phyloP scores from a whole-genome alignment of 2,888 invertebrate genomes.

The Lumbricus terrestris region DNA sequence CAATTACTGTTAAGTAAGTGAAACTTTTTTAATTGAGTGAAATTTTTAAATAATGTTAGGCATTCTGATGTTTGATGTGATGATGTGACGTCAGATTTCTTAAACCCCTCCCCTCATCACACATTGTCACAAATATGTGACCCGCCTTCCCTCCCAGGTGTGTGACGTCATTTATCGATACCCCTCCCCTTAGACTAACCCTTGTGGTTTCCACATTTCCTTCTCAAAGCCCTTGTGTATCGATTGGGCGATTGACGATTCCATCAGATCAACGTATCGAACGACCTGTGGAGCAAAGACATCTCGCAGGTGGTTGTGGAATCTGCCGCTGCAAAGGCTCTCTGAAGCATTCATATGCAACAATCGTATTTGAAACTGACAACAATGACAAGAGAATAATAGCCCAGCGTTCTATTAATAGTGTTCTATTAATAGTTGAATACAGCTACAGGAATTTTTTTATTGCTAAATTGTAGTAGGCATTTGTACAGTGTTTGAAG shows the following conservation, averaged over 20 bases:
- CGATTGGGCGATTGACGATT: conserved; percentile 96
- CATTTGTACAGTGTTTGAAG: too few species aligned
- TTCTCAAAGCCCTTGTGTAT: conserved; percentile 93
- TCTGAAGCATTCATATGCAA: conserved; percentile 43
- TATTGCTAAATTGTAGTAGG: background rate
- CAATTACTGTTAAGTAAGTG: too few species aligned
- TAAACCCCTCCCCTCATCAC: too few species aligned
- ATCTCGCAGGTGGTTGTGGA: conserved; percentile 93
- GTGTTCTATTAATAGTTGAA: background rate
- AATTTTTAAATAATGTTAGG: too few species aligned
- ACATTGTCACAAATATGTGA: too few species aligned
- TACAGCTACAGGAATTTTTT: background rate
- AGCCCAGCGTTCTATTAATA: background rate
- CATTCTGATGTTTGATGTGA: too few species aligned
- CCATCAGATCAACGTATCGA: conserved; percentile 98
- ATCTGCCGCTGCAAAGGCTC: conserved; percentile 90
- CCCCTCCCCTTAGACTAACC: too few species aligned
- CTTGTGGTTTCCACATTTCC: conserved; percentile 97
- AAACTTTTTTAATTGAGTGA: too few species aligned
- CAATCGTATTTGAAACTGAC: background rate
- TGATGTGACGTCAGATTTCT: too few species aligned
- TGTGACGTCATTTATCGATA: too few species aligned
- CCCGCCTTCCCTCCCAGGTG: too few species aligned
- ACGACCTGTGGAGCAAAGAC: conserved; percentile 97
- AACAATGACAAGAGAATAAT: background rate